A percentile compares a stretch with the other conserved stretches of the same genome.
phyloP scores from a whole-genome alignment of 1,140 invertebrate species.

The Drosophila erecta region DNA sequence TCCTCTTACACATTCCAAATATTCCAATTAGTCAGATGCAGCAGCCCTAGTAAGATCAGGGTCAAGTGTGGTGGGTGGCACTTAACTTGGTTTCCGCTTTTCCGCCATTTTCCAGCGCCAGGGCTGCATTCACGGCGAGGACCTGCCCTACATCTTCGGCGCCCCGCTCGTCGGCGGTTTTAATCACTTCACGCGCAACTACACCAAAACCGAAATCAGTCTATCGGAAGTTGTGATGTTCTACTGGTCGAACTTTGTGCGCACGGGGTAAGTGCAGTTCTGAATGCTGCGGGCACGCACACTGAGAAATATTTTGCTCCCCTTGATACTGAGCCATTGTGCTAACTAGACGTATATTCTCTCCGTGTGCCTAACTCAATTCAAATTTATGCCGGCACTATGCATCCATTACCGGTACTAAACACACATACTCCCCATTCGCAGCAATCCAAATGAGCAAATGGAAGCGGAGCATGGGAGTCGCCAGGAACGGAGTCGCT shows the following conservation, averaged over 20 bases:
- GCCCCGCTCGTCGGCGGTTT: constrained; percentile 92
- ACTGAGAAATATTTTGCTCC: too few species aligned
- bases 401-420: background rate
- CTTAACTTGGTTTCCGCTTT: constrained; percentile 10
- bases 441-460: constrained; percentile 95
- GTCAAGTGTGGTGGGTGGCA: background rate
- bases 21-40: background rate
- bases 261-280: constrained; percentile 92
- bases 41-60: background rate
- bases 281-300: background rate
- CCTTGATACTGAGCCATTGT: too few species aligned
- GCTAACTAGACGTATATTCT: background rate
- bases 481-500: constrained; percentile 90
- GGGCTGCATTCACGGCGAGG: constrained; percentile 96
- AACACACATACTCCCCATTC: constrained; percentile 15
- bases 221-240: constrained; percentile 96
- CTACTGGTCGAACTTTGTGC: constrained; percentile 98
- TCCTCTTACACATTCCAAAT: too few species aligned
- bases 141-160: constrained; percentile 95
- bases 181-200: constrained; percentile 94
- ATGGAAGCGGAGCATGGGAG: constrained; percentile 88
- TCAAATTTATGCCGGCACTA: background rate
- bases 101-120: constrained; percentile 87
- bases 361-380: background rate
- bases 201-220: constrained; percentile 94